phyloP scores from a whole-genome alignment of 2,113 vertebrate genomes.

The Nesospiza acunhae region DNA sequence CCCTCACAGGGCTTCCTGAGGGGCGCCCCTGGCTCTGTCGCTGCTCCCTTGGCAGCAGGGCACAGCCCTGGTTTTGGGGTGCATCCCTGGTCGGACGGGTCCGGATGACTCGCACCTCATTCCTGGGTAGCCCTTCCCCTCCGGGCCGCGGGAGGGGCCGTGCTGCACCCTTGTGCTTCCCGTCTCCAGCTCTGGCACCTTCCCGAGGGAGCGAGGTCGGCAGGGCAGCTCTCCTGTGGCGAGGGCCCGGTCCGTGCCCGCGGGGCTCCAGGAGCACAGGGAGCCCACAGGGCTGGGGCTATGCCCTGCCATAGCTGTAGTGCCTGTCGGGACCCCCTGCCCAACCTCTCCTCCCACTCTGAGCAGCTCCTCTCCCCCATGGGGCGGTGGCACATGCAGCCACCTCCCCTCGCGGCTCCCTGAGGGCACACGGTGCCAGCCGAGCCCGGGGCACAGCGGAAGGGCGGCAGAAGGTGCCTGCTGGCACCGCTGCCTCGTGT shows the following conservation, averaged over 20 bases:
- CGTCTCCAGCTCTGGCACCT: constrained; percentile 44
- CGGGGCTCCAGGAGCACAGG: background rate
- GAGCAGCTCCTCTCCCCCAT: constrained; percentile 8
- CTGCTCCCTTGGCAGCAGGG: background rate
- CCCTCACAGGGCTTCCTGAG: background rate
- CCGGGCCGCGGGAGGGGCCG: background rate
- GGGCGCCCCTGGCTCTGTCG: background rate
- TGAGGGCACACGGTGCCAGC: background rate
- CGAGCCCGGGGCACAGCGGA: background rate
- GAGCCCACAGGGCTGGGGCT: background rate
- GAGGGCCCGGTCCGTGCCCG: background rate
- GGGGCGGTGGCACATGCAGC: background rate
- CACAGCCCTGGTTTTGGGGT: background rate
- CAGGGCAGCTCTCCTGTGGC: background rate
- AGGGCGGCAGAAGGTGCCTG: background rate
- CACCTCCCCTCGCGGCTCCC: background rate
- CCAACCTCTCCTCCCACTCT: background rate
- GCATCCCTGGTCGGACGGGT: background rate
- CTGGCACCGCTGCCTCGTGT: fast-evolving
- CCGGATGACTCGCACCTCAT: background rate
- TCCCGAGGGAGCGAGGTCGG: background rate
- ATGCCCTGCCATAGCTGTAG: background rate
- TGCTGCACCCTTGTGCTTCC: constrained; percentile 45
- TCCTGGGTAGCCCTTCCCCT: background rate
- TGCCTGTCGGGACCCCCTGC: background rate